Evolutionary conservation across 2,888 invertebrate genomes (phyloP), one percentile per base, ranked within the genome.

Genomic region (Pherbina coryleti): DNA sequence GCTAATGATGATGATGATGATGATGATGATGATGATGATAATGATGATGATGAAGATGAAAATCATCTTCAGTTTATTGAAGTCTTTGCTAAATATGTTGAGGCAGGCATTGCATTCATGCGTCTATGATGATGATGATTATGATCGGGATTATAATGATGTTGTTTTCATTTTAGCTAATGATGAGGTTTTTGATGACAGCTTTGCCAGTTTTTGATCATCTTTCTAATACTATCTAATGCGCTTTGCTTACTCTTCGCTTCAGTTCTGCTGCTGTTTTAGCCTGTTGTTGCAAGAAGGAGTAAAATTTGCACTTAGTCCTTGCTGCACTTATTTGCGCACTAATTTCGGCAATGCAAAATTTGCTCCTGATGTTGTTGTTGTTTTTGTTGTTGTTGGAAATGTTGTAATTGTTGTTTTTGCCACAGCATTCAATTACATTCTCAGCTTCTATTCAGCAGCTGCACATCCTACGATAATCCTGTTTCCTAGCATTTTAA

Each of bases 381-480:
- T 44, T 55, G 22, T 14, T 57, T 17, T 57, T 25, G 57, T 66
- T 37, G 37, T 9, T 49, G 22, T 49, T 67, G n/a, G 2, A 17
- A 11, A n/a, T 67, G 49, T 67, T 49, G 49, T 37, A 19, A 28
- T 31, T 66, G 67, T 44, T 69, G 67, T 49, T 69, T 44, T 49
- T 49, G 19, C 11, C 5, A 11, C 25, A 60, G 28, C 60, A 60
- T 60, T 28, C 25, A 60, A 60, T 17, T 3, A 25, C 69, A 70
- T 14, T 9, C 51, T 44, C 19, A 19, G 22, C 19, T 37, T 44
- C 44, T 37, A 67, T 22, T 49, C 34, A 37, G 37, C 34, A 37
- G 37, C 37, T 67, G 44, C n/a, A 51, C n/a, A 53, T 51, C n/a
- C 17, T 34, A 34, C 64, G 8, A 49, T 51, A 25, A 70, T 44